Percentiles rank a stretch among this genome's conserved stretches.
phyloP scores from a whole-genome alignment of 23 tunicate genomes.

The Phallusia fumigata region DNA sequence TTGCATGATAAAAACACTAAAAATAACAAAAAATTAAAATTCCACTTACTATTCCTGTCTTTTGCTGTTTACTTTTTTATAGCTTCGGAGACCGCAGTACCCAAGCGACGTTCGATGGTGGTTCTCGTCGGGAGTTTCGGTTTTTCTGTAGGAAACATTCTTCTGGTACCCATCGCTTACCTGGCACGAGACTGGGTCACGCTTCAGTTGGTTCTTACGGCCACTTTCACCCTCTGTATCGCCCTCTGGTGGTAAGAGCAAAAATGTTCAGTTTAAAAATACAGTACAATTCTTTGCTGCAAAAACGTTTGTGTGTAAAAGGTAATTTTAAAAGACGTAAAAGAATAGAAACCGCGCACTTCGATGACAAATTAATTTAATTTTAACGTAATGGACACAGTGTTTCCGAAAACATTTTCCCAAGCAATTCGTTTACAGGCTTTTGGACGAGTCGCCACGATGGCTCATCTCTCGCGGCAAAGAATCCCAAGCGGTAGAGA shows the following conservation, averaged over 20 bases:
- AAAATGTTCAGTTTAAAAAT: not conserved
- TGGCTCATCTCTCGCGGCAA: slow-evolving; percentile 31
- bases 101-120: not conserved
- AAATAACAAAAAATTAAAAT: too few species aligned
- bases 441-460: slow-evolving; percentile 41
- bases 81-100: not conserved
- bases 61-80: not conserved
- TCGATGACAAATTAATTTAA: too few species aligned
- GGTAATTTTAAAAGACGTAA: too few species aligned
- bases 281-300: not conserved
- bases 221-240: not conserved
- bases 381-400: not conserved
- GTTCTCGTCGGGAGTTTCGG: not conserved
- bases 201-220: not conserved
- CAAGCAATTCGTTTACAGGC: slow-evolving; percentile 14
- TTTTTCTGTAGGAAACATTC: not conserved
- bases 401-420: not conserved
- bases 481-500: not conserved
- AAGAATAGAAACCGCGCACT: too few species aligned
- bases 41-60: too few species aligned
- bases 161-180: not conserved
- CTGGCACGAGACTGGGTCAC: not conserved
- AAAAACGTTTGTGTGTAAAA: not conserved
- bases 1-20: too few species aligned
- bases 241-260: slow-evolving; percentile 1